phyloP scores from a whole-genome alignment of 2,797 vertebrate genomes.

The Esox lucius region DNA sequence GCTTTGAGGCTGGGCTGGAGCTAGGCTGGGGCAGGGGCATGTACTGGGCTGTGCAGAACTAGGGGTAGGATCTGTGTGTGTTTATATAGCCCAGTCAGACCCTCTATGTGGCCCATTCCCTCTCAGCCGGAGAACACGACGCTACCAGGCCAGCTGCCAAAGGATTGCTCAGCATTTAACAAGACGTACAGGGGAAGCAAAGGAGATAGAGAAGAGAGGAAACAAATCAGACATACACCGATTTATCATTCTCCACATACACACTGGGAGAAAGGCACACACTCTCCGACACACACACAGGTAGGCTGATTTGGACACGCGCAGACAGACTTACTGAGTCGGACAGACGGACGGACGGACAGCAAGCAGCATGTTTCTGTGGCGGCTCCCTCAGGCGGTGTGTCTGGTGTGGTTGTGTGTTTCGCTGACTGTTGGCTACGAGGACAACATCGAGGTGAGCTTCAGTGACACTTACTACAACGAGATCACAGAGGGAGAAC shows the following conservation, averaged over 20 bases:
- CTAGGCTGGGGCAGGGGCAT: background rate
- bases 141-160: constrained; percentile 54
- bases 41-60: background rate
- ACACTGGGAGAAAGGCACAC: constrained; percentile 22
- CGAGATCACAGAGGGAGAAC: constrained; percentile 62
- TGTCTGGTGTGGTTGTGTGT: constrained; percentile 61
- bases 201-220: background rate
- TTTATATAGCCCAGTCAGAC: constrained; percentile 73
- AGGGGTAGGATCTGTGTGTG: constrained; percentile 30
- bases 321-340: constrained; percentile 24
- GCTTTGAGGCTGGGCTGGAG: constrained; percentile 2
- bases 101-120: constrained; percentile 43
- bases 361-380: constrained; percentile 59
- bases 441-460: constrained; percentile 65
- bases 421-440: constrained; percentile 70
- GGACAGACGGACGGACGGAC: background rate
- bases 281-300: constrained; percentile 19
- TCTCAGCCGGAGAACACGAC: constrained; percentile 40
- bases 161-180: constrained; percentile 69
- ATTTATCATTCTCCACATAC: constrained; percentile 1
- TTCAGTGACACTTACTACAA: constrained; percentile 64
- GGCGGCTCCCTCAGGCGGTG: constrained; percentile 53
- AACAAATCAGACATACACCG: constrained; percentile 4
- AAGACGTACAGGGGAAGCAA: constrained; percentile 20
- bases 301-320: constrained; percentile 7